Evolutionary conservation across 2,888 invertebrate genomes (phyloP).

Genomic region (Andricus curvator): DNA sequence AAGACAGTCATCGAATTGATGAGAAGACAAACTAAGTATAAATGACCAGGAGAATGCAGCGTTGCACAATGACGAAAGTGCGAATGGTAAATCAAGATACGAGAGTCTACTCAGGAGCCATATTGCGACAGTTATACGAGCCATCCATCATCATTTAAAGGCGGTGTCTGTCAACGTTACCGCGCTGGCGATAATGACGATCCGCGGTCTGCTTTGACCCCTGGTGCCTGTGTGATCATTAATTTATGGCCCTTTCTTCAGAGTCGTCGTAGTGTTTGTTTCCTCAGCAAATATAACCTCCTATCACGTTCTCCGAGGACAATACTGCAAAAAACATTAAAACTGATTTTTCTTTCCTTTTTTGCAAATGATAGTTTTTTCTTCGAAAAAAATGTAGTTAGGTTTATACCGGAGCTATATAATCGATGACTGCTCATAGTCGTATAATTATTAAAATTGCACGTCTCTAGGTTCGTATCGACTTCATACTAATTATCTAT

Average conservation of each 20-base stretch:
- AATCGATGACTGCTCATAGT: slow-evolving; percentile 29
- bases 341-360: neutral
- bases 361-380: neutral
- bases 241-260: slow-evolving; percentile 32
- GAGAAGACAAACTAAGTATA: slow-evolving; percentile 26
- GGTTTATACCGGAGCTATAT: neutral
- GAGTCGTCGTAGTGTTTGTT: slow-evolving; percentile 18
- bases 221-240: slow-evolving; percentile 30
- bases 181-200: slow-evolving; percentile 66
- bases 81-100: slow-evolving; percentile 44
- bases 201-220: slow-evolving; percentile 35
- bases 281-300: neutral
- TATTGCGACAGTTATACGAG: slow-evolving; percentile 74
- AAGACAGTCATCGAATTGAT: slow-evolving; percentile 20
- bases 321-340: neutral
- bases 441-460: slow-evolving; percentile 38
- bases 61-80: slow-evolving; percentile 35
- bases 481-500: slow-evolving; percentile 28
- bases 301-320: neutral
- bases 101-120: slow-evolving; percentile 71
- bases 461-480: slow-evolving; percentile 5
- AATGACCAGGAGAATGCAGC: slow-evolving; percentile 11
- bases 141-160: slow-evolving; percentile 74
- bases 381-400: neutral
- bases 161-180: slow-evolving; percentile 71